These are phyloP conservation scores for Barypeithes pellucidus DNA, from an alignment of 2,888 invertebrate species.

Conservation along the genomic window DNA sequence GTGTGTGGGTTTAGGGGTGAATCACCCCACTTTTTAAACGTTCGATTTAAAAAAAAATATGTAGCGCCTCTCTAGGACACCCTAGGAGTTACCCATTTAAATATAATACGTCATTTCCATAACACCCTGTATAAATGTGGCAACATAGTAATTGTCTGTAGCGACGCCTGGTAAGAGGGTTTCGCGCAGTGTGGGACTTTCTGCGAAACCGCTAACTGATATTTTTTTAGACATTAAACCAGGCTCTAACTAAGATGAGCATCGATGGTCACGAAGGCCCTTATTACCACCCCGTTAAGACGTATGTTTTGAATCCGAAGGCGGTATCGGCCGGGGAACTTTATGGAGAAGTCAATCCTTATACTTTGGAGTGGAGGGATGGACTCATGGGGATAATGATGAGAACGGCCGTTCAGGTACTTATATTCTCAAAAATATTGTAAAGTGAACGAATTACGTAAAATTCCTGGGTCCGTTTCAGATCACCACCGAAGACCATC, in stretches of 20 bases:
- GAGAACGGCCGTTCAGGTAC: constrained; percentile 75
- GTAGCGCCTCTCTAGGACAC: no score
- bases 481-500: constrained; percentile 78
- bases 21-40: no score
- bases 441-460: no score
- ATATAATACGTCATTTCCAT: no score
- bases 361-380: constrained; percentile 93
- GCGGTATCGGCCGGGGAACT: constrained; percentile 90
- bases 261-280: constrained; percentile 75
- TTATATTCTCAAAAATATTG: no score
- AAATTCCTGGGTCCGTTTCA: background rate
- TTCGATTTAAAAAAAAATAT: no score
- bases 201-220: background rate
- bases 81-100: no score
- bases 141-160: no score
- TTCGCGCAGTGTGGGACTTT: no score
- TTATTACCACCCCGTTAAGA: constrained; percentile 82
- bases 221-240: constrained; percentile 77
- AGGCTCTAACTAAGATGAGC: constrained; percentile 79
- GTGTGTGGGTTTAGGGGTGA: no score
- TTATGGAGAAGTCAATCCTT: constrained; percentile 88
- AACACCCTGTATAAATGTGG: no score
- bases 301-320: constrained; percentile 90
- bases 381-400: constrained; percentile 85
- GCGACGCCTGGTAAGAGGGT: no score